Evolutionary conservation across 2,888 invertebrate species (phyloP).

Genomic region (Euphydryas editha): DNA sequence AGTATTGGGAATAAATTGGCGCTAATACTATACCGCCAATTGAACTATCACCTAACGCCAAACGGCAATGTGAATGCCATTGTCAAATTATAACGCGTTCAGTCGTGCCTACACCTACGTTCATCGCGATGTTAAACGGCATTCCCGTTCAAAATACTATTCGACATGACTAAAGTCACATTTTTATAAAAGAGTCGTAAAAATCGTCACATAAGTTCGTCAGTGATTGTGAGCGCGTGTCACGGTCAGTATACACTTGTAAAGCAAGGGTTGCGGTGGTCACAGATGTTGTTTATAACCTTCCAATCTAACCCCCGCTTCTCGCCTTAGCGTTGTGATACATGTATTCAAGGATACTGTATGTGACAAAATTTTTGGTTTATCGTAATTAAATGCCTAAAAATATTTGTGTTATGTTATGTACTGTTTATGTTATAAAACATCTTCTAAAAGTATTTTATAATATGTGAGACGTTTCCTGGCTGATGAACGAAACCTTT

Average conservation of each 20-base stretch:
- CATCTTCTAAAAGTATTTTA: too few relatives aligned
- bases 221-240: slow-evolving; percentile 20
- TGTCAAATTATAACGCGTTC: too few relatives aligned
- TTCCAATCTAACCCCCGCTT: slow-evolving; percentile 58
- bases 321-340: slow-evolving; percentile 2
- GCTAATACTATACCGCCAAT: too few relatives aligned
- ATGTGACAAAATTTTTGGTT: slow-evolving; percentile 23
- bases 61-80: too few relatives aligned
- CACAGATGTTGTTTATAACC: slow-evolving; percentile 78
- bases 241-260: slow-evolving; percentile 30
- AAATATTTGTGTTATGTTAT: background rate
- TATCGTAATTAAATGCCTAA: too few relatives aligned
- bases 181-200: background rate
- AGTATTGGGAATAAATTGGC: too few relatives aligned
- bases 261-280: slow-evolving; percentile 41
- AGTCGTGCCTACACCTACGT: too few relatives aligned
- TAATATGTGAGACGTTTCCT: too few relatives aligned
- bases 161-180: background rate
- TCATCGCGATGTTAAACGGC: too few relatives aligned
- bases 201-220: slow-evolving; percentile 1
- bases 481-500: too few relatives aligned
- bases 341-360: slow-evolving; percentile 16
- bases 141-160: background rate
- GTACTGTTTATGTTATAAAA: background rate
- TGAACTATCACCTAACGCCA: too few relatives aligned